These are phyloP conservation scores for Lochmaea capreae DNA, from an alignment of 2,888 invertebrate species.

Conservation along the genomic window DNA sequence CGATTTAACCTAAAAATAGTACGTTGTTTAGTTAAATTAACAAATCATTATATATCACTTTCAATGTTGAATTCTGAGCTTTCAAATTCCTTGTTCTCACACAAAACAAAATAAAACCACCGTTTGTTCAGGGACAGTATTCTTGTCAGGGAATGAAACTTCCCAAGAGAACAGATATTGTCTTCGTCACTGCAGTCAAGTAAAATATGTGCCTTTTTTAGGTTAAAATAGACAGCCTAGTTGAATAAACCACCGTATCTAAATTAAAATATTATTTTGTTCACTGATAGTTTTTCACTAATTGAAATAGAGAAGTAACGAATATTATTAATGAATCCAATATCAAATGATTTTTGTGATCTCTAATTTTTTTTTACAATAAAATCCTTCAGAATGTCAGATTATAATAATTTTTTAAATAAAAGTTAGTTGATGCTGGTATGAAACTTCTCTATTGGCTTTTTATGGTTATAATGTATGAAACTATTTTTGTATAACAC, in stretches of 20 bases:
- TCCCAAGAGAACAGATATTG: too few relatives aligned
- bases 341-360: not conserved
- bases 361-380: not conserved
- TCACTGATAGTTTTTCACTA: not conserved
- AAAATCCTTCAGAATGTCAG: conserved; percentile 1
- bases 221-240: not conserved
- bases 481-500: not conserved
- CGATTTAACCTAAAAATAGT: not conserved
- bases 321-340: not conserved
- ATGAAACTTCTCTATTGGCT: not conserved
- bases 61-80: not conserved
- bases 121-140: too few relatives aligned
- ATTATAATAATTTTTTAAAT: not conserved
- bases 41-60: not conserved
- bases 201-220: not conserved
- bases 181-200: too few relatives aligned
- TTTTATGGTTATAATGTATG: conserved; percentile 2
- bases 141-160: too few relatives aligned
- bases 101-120: too few relatives aligned
- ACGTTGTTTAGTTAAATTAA: not conserved
- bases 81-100: too few relatives aligned
- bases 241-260: not conserved
- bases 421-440: not conserved
- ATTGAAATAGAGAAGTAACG: not conserved
- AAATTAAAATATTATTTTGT: not conserved